These are phyloP conservation scores for Coracias cyanogaster DNA, from an alignment of 2,797 vertebrate genomes.

Conservation along the genomic window DNA sequence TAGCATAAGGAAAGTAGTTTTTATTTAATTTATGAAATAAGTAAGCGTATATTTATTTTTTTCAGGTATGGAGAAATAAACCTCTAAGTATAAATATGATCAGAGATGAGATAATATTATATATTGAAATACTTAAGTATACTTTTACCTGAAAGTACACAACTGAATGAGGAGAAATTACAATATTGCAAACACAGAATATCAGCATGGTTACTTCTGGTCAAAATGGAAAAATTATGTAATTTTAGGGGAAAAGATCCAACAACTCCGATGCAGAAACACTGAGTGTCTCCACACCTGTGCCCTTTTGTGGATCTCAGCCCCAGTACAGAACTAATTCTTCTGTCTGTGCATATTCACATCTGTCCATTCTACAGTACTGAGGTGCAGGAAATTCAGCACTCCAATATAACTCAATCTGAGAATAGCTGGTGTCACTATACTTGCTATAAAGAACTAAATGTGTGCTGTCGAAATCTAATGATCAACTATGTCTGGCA, in stretches of 20 bases:
- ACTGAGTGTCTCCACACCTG: background rate
- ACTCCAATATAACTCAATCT: background rate
- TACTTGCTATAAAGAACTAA: background rate
- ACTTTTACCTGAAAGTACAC: background rate
- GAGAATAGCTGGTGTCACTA: background rate
- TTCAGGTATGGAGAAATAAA: background rate
- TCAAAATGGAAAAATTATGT: background rate
- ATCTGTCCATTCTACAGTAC: background rate
- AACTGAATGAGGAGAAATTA: background rate
- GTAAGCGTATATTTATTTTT: background rate
- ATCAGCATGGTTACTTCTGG: background rate
- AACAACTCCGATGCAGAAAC: background rate
- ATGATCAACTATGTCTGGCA: background rate
- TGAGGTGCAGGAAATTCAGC: background rate
- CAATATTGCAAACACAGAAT: background rate
- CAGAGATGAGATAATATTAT: background rate
- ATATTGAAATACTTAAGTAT: background rate
- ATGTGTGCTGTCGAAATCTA: background rate
- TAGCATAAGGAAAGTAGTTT: background rate
- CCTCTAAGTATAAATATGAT: accelerated
- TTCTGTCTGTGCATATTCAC: background rate
- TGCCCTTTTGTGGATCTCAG: background rate
- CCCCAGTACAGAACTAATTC: background rate
- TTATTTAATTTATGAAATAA: background rate
- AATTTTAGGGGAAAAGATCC: background rate